These are phyloP conservation scores for Dryocosmus kuriphilus DNA, from an alignment of 2,888 invertebrate genomes.

Conservation along the genomic window DNA sequence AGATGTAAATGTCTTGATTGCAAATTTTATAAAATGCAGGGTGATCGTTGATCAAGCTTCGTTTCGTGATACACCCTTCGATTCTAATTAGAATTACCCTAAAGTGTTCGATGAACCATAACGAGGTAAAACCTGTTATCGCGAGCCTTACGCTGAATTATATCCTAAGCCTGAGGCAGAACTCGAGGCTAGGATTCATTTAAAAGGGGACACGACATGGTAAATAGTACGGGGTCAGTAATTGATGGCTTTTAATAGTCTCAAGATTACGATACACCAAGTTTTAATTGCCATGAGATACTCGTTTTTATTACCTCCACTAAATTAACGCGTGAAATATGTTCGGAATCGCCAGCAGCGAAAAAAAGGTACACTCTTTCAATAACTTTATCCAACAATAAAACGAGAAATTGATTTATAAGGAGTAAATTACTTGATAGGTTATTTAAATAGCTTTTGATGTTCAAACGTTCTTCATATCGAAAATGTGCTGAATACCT, in stretches of 20 bases:
- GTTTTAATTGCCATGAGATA: constrained; percentile 44
- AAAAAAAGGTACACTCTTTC: not conserved
- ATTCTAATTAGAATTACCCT: constrained; percentile 39
- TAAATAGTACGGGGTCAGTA: constrained; percentile 47
- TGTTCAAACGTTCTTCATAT: too few relatives aligned
- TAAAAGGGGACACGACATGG: constrained; percentile 45
- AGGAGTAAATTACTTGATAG: too few relatives aligned
- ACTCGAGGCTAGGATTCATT: constrained; percentile 50
- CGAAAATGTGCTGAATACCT: too few relatives aligned
- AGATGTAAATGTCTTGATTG: constrained; percentile 19
- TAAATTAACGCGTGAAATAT: constrained; percentile 37
- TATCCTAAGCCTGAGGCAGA: constrained; percentile 50
- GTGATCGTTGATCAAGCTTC: not conserved
- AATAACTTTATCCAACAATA: not conserved
- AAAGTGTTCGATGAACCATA: constrained; percentile 40
- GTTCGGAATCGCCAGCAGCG: not conserved
- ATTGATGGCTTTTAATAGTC: constrained; percentile 49
- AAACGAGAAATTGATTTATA: constrained; percentile 12
- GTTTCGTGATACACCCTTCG: not conserved
- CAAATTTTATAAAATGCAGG: constrained; percentile 1
- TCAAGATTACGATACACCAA: constrained; percentile 42
- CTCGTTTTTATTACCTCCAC: constrained; percentile 29
- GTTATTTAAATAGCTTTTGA: too few relatives aligned
- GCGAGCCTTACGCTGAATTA: constrained; percentile 57
- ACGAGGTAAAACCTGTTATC: constrained; percentile 57